Percentiles rank a stretch among this genome's conserved stretches.
Conservation (phyloP, 2,113 vertebrate genomes). For the Chionomys nivalis region DNA sequence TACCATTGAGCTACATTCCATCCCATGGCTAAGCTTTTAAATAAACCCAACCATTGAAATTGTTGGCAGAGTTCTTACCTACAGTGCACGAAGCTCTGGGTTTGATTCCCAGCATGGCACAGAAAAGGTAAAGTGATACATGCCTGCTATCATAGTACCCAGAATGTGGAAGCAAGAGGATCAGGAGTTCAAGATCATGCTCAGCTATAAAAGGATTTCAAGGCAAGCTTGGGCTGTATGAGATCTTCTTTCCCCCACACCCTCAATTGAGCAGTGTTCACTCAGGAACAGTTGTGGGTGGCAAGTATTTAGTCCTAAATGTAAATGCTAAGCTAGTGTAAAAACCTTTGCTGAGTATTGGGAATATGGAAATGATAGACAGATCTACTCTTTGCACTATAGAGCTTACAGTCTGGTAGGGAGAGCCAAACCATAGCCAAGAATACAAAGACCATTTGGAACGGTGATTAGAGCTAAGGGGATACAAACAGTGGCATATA, state of each 20-base stretch:
- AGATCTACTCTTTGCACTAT: not conserved
- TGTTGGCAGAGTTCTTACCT: no score
- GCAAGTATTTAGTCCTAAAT: not conserved
- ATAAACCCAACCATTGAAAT: not conserved
- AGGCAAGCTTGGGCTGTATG: not conserved
- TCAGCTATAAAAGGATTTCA: not conserved
- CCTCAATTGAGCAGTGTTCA: not conserved
- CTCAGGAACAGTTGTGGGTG: not conserved
- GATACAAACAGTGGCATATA: not conserved
- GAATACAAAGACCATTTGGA: slow-evolving; percentile 8
- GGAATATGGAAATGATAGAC: not conserved
- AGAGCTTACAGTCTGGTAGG: not conserved
- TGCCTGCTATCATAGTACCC: not conserved
- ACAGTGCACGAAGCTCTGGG: not conserved
- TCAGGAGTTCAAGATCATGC: not conserved
- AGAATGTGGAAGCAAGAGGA: not conserved
- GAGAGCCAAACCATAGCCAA: not conserved
- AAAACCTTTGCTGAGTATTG: not conserved
- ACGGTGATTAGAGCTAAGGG: slow-evolving; percentile 12
- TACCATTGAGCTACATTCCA: not conserved
- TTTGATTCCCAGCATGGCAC: not conserved
- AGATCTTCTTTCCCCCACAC: not conserved
- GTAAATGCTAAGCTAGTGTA: not conserved
- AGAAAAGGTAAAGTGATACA: not conserved
- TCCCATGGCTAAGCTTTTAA: not conserved